Conservation (phyloP, 2,888 invertebrate genomes). For the Chydorus sphaericus region DNA sequence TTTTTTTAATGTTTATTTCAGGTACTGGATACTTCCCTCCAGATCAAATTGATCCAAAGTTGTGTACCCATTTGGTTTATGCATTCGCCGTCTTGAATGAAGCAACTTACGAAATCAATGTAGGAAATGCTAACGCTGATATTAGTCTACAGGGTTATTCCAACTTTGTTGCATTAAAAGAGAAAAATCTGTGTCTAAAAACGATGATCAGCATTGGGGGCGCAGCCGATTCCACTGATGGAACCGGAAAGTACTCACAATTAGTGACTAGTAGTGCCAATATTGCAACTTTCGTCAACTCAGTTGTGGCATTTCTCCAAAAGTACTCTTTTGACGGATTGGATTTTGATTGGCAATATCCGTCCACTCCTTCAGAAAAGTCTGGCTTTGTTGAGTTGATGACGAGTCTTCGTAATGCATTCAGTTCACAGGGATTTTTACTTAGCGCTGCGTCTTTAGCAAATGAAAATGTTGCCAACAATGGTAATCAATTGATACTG, state of each 20-base stretch:
- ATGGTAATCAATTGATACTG: no score
- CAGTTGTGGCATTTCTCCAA: conserved; percentile 7
- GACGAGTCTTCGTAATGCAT: conserved; percentile 10
- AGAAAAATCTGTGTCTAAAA: conserved; percentile 25
- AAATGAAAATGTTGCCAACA: background rate
- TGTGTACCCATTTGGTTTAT: conserved; percentile 9
- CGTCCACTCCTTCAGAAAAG: conserved; percentile 6
- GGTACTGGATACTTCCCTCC: background rate
- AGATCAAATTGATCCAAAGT: conserved; percentile 2
- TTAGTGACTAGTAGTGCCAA: background rate
- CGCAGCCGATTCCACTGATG: conserved; percentile 24
- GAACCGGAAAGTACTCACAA: conserved; percentile 2
- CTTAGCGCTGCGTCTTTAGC: conserved; percentile 9
- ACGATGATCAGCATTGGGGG: conserved; percentile 32
- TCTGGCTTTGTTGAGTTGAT: conserved; percentile 12
- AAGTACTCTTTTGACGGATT: conserved; percentile 12
- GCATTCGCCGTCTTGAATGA: background rate
- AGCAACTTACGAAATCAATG: background rate
- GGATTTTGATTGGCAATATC: conserved; percentile 15
- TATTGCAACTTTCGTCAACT: conserved; percentile 9
- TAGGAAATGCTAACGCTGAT: background rate
- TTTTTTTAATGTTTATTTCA: no score
- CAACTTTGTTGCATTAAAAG: conserved; percentile 25
- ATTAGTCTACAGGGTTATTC: background rate
- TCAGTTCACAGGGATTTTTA: background rate